Evolutionary conservation across 2,797 vertebrate species (phyloP), one percentile per base, ranked within the genome.

Genomic region (Podarcis siculus): DNA sequence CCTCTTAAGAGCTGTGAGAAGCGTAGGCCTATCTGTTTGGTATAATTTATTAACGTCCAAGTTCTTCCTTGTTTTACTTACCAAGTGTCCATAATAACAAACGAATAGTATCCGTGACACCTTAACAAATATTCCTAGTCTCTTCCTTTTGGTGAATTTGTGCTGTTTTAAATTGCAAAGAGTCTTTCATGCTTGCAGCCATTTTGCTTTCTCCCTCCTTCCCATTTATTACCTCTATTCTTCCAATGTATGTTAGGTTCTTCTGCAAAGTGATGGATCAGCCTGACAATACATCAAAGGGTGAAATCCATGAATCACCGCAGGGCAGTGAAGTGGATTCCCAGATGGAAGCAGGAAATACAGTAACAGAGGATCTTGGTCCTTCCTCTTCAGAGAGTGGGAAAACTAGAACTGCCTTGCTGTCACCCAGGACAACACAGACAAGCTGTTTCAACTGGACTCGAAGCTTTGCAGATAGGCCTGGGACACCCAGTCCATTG

Each of bases 371-470:
- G 75, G 87, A 89, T 23, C 37, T 86, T 19, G 76, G 42, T 85
- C 69, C 93, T 86, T 82, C 2, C 0, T 55, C 86, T 91, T 83
- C 73, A 8, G 88, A 94, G 90, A 89, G 27, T 55, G 90, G 75
- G 82, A 89, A 85, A 71, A 86, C 91, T 64, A 81, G 79, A 30
- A 90, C 91, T 32, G 0, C 73, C 82, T 88, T 86, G 27, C 89
- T 82, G 4, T 72, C 95, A 72, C 81, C 91, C 66, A 32, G 83
- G 86, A 90, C 95, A 85, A 92, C 0, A 0, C 93, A 94, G 4
- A 92, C 92, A 87, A 95, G 94, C 23, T 97, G 97, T 8, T 99
- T 98, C 61, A 95, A 69, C 75, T 98, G 97, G 98, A 96, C 98
- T 27, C 94, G 90, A 86, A 93, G 83, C 87, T 93, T 96, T 1